Conservation (phyloP, 1,140 invertebrate genomes). For the Chrysoperla carnea region DNA sequence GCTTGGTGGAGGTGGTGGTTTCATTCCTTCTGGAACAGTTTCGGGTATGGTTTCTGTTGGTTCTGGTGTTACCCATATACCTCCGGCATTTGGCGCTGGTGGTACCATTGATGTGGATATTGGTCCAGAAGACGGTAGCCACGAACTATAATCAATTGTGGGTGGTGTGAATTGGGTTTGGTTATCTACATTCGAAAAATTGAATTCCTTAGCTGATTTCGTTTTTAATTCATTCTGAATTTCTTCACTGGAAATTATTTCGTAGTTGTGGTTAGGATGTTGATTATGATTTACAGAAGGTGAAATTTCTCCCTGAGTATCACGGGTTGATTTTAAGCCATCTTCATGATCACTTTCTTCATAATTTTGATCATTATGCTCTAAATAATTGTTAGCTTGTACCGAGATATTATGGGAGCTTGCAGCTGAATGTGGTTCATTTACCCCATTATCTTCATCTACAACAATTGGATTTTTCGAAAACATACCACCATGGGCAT, state of each 20-base stretch:
- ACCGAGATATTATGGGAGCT: constrained; percentile 9
- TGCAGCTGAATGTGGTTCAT: constrained; percentile 9
- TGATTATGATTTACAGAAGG: neutral
- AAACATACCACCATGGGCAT: constrained; percentile 6
- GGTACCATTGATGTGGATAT: constrained; percentile 13
- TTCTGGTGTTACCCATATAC: neutral
- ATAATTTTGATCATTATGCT: too few species aligned
- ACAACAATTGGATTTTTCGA: constrained; percentile 20
- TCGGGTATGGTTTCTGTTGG: constrained; percentile 18
- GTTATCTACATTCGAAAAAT: neutral
- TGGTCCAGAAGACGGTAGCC: constrained; percentile 6
- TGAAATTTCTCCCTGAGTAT: too few species aligned
- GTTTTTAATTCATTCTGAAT: neutral
- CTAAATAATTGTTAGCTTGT: constrained; percentile 3
- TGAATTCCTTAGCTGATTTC: neutral
- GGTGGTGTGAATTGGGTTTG: neutral
- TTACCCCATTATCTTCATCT: constrained; percentile 2
- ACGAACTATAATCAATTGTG: constrained; percentile 9
- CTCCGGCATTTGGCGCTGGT: constrained; percentile 12
- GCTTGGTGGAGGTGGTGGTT: constrained; percentile 14
- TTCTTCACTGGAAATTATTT: neutral
- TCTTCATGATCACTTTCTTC: too few species aligned
- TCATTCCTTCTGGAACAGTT: constrained; percentile 17
- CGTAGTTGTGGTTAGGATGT: neutral
- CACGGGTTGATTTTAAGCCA: too few species aligned